These are phyloP conservation scores for Papilio glaucus DNA, from an alignment of 1,140 invertebrate species.

Conservation along the genomic window DNA sequence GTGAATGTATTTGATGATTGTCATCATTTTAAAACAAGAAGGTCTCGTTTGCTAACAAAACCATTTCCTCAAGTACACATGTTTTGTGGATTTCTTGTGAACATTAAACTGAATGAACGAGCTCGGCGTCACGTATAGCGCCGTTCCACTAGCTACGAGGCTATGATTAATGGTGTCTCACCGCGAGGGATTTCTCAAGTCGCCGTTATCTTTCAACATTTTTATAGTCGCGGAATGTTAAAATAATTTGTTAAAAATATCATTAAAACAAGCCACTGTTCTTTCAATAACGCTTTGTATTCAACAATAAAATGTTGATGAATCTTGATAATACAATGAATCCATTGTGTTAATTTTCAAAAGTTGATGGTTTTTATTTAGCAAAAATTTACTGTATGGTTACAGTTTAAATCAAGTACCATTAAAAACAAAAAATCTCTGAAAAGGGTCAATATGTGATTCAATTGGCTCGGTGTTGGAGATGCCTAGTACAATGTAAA, in stretches of 20 bases:
- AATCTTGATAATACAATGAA: no score
- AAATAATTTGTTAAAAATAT: background rate
- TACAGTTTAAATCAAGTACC: no score
- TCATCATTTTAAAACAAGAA: background rate
- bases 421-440: no score
- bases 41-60: background rate
- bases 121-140: background rate
- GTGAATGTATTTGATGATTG: background rate
- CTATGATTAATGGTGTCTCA: slow-evolving; percentile 28
- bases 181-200: background rate
- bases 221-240: background rate
- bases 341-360: no score
- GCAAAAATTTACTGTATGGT: no score
- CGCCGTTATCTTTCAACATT: background rate
- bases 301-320: background rate
- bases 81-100: background rate
- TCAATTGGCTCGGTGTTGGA: no score
- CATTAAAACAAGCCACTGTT: background rate
- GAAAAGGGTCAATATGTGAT: no score
- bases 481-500: no score
- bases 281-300: background rate
- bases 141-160: background rate
- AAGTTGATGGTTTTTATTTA: no score
- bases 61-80: background rate
- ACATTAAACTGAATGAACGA: slow-evolving; percentile 3